phyloP scores from a whole-genome alignment of 1,140 invertebrate genomes.

The Polypedilum pembai region DNA sequence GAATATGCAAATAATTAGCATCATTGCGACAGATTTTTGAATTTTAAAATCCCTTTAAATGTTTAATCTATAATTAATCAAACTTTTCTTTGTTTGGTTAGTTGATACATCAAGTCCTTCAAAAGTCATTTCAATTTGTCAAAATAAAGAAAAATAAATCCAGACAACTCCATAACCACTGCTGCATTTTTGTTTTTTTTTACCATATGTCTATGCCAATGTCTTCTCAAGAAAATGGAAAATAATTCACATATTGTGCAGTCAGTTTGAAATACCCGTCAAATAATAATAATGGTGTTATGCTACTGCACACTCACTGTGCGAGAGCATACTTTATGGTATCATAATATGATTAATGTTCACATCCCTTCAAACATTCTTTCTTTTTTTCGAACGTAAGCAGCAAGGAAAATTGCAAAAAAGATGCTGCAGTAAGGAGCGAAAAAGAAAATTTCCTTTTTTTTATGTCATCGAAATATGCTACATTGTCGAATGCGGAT shows the following conservation, averaged over 20 bases:
- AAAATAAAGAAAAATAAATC: too few species aligned
- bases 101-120: too few species aligned
- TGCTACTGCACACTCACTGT: neutral
- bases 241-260: slow-evolving; percentile 7
- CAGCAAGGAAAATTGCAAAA: neutral
- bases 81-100: neutral
- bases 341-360: slow-evolving; percentile 9
- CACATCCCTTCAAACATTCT: slow-evolving; percentile 2
- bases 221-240: too few species aligned
- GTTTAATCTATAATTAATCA: slow-evolving; percentile 7
- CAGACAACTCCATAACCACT: too few species aligned
- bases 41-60: neutral
- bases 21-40: slow-evolving; percentile 5
- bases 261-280: neutral
- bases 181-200: too few species aligned
- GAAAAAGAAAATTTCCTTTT: neutral
- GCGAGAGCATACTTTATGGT: neutral
- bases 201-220: too few species aligned
- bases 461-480: slow-evolving; percentile 19
- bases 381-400: neutral
- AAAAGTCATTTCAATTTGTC: too few species aligned
- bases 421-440: neutral
- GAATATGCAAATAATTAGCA: slow-evolving; percentile 7
- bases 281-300: slow-evolving; percentile 13
- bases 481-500: slow-evolving; percentile 7